Evolutionary conservation across 2,888 invertebrate species (phyloP).

Genomic region (Polyommatus iphigenia): DNA sequence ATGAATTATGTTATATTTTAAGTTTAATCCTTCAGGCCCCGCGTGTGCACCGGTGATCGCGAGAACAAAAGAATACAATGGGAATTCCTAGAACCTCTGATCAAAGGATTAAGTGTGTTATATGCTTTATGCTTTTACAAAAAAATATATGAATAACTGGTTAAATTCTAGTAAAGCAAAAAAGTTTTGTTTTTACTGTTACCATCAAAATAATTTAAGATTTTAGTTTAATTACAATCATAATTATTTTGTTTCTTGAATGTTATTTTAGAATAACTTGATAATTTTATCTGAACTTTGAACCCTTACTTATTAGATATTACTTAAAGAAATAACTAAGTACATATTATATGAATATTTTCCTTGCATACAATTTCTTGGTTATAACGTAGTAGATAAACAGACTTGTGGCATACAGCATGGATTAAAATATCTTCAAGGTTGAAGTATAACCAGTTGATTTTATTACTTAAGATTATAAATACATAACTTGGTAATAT

Average conservation of each 20-base stretch:
- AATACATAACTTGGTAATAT: not conserved
- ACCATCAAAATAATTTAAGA: too few relatives aligned
- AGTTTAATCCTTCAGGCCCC: too few relatives aligned
- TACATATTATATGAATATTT: not conserved
- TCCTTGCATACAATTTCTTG: conserved; percentile 13
- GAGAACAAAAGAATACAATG: too few relatives aligned
- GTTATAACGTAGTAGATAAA: conserved; percentile 4
- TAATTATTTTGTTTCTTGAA: not conserved
- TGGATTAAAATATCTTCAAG: conserved; percentile 17
- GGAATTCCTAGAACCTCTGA: too few relatives aligned
- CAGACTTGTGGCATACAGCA: not conserved
- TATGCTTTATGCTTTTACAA: not conserved
- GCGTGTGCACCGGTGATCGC: too few relatives aligned
- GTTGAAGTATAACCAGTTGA: conserved; percentile 5
- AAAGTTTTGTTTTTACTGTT: too few relatives aligned
- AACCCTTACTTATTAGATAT: not conserved
- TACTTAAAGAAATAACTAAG: too few relatives aligned
- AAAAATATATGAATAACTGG: too few relatives aligned
- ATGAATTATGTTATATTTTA: too few relatives aligned
- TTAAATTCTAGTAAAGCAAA: too few relatives aligned
- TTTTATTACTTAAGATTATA: not conserved
- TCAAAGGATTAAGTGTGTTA: too few relatives aligned
- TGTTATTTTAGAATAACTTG: not conserved
- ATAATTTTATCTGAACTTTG: conserved; percentile 16
- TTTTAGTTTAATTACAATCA: too few relatives aligned